Evolutionary conservation across 2,888 invertebrate genomes (phyloP), one percentile per base, ranked within the genome.

Genomic region (Drosophila peninsularis): DNA sequence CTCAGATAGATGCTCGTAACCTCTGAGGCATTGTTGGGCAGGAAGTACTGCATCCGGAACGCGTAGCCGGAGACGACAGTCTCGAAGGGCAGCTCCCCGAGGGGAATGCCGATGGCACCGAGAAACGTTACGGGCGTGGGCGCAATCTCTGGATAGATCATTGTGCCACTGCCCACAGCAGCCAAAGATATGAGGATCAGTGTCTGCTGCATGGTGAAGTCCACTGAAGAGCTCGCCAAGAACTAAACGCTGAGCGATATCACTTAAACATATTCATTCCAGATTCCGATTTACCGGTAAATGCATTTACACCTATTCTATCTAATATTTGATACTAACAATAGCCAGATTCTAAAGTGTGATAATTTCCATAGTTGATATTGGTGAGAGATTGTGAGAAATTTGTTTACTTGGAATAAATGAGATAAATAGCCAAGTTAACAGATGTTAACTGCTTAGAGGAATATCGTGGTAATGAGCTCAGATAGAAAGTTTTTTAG

Each of bases 41-140:
- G 66, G 65, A 90, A 89, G 54, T 90, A 90, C 71, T 90, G 88
- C 14, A 88, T 86, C 70, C 90, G 89, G 0, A 90, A 65, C 5
- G 90, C 90, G 66, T 90, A 90, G 6, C 91, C 91, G 1, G 88
- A 80, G 1, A 90, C 89, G 13, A 91, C 75, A 5, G 90, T 87
- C 70, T 91, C 90, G 58, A 67, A 80, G 13, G 71, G 61, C 45
- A 90, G 70, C 41, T 89, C 78, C 39, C 87, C 89, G 11, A 91
- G 82, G 2, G 91, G 91, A 61, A 91, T 90, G 39, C 91, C 91
- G 54, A 91, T 80, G 32, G 91, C 91, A 24, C 86, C 89, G 69
- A 91, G 90, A 34, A 91, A 85, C 82, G 91, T 87, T 44, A 87
- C 45, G 45, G 82, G 80, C 14, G 83, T 76, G 9, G 85, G 80